Percentiles rank a stretch among this genome's conserved stretches.
Conservation (phyloP, 2,797 vertebrate species). For the Sciurus vulgaris region DNA sequence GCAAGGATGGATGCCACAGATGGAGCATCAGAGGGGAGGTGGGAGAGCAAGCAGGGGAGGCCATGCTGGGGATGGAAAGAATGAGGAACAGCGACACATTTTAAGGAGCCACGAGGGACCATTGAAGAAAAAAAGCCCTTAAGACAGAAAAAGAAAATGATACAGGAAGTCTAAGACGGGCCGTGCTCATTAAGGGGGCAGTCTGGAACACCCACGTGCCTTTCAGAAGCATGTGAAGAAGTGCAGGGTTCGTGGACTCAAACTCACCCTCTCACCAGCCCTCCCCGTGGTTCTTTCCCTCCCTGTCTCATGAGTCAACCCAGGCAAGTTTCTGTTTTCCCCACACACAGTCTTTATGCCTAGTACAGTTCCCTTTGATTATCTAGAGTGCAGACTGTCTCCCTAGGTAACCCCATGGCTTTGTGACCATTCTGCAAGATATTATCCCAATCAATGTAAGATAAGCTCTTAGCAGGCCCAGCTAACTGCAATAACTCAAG, state of each 20-base stretch:
- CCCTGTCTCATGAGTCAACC: constrained; percentile 6
- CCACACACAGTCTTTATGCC: neutral
- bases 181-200: neutral
- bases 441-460: neutral
- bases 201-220: neutral
- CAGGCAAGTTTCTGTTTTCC: neutral
- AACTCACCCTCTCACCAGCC: neutral
- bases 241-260: neutral
- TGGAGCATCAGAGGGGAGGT: neutral
- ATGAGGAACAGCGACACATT: neutral
- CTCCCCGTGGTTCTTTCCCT: neutral
- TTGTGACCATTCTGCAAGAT: neutral
- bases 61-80: neutral
- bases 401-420: neutral
- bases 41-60: neutral
- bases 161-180: constrained; percentile 38
- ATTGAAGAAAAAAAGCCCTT: neutral
- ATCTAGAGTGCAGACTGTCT: neutral
- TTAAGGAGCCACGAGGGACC: constrained; percentile 35
- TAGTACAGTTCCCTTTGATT: neutral
- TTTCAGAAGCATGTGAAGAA: neutral
- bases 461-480: neutral
- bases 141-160: constrained; percentile 64
- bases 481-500: neutral
- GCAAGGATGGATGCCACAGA: neutral